A percentile compares a stretch with the other conserved stretches of the same genome.
These are phyloP conservation scores for Sycobia sp. DNA, from an alignment of 1,140 invertebrate species.

Conservation along the genomic window DNA sequence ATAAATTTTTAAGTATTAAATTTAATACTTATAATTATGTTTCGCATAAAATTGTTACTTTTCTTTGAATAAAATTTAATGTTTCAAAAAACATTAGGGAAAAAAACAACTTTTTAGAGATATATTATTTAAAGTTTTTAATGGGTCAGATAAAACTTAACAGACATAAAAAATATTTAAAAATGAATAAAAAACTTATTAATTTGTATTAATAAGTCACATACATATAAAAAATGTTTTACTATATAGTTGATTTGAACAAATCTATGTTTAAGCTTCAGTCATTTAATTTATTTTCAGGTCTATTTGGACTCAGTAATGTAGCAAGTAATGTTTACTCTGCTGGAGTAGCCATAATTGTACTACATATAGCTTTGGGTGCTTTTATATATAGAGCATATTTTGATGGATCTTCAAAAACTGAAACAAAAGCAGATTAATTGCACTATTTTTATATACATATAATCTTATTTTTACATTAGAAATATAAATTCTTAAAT, in stretches of 20 bases:
- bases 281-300: slow-evolving; percentile 49
- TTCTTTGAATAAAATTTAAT: too few species aligned
- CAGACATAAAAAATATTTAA: slow-evolving; percentile 20
- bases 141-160: background rate
- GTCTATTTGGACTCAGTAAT: slow-evolving; percentile 63
- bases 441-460: background rate
- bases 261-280: too few species aligned
- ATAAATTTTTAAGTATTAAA: background rate
- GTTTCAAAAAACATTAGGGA: too few species aligned
- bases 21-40: too few species aligned
- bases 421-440: slow-evolving; percentile 50
- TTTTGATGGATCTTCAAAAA: slow-evolving; percentile 59
- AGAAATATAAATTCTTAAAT: background rate
- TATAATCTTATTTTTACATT: background rate
- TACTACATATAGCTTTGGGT: slow-evolving; percentile 75
- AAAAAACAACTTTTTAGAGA: too few species aligned
- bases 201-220: slow-evolving; percentile 36
- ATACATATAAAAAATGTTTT: slow-evolving; percentile 37
- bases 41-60: too few species aligned
- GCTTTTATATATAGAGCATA: slow-evolving; percentile 79
- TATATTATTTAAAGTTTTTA: too few species aligned
- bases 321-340: slow-evolving; percentile 76
- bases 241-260: too few species aligned
- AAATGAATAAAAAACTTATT: slow-evolving; percentile 35
- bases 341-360: slow-evolving; percentile 72